Evolutionary conservation across 2,888 invertebrate species (phyloP).

Genomic region (Sepiola atlantica): DNA sequence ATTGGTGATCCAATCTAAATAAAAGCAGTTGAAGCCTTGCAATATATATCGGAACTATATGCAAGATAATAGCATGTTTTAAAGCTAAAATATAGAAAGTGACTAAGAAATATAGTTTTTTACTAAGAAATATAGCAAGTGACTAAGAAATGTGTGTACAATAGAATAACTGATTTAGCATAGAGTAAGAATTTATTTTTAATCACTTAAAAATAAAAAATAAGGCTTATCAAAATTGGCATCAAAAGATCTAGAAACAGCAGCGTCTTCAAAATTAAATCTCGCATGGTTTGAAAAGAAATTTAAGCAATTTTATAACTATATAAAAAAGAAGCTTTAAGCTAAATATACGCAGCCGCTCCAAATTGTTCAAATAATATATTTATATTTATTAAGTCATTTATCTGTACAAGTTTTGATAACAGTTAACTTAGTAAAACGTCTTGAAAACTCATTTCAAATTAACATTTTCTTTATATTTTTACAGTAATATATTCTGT

Average conservation of each 20-base stretch:
- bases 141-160: background rate
- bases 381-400: background rate
- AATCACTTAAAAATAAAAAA: background rate
- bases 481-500: background rate
- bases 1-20: background rate
- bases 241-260: background rate
- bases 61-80: background rate
- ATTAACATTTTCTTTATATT: background rate
- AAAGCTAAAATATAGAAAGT: background rate
- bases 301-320: background rate
- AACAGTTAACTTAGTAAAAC: background rate
- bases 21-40: background rate
- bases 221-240: background rate
- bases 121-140: too few species aligned
- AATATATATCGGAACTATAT: background rate
- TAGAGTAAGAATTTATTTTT: background rate
- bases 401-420: background rate
- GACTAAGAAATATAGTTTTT: background rate
- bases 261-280: background rate
- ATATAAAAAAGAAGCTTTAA: background rate
- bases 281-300: background rate
- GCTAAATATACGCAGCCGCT: background rate
- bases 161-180: background rate
- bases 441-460: background rate
- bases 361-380: background rate